Base-by-base conservation (phyloP, 1,140 invertebrate species). In the Drosophila funebris region DNA sequence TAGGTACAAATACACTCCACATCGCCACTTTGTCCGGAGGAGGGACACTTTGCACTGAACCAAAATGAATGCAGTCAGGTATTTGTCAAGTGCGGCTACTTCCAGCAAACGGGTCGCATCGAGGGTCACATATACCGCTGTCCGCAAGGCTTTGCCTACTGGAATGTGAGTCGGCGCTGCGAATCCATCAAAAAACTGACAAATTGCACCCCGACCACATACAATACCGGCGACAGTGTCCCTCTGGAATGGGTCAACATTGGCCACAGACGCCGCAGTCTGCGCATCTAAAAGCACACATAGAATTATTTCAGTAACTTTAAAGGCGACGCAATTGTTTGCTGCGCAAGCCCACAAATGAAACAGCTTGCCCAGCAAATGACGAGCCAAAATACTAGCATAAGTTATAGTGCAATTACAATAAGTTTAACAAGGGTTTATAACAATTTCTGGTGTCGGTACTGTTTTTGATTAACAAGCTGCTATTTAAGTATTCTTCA, bases 71-170 rank as follows among this genome's bases (percentile, higher is more conserved):
- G 95, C 90, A 96, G 95, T 62, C 93, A 94, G 46, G 93, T 93
- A 1, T 97, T 97, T 89, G 93, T 96, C 50, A 97, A 96, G 91
- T 97, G 96, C 88, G 92, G 92, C 68, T 93, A 92, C 80, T 91
- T 92, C 5, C 78, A 84, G 58, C 90, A 93, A 41, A 91, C 82
- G 0, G 89, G 92, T 41, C 93, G 89, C 53, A 91, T 97, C 69
- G 93, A 95, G 83, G 96, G 95, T 6, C 94, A 94, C 62, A 91
- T 97, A 6, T 95, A 95, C 89, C 95, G 95, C 81, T 97, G 96
- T 92, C 96, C 96, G 0, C 91, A 94, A 87, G 94, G 94, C 6
- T 96, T 95, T 76, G 93, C 94, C 0, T 97, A 95, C 80, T 97
- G 96, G 95, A 94, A 95, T 33, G 93, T 95, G 1, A 96, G 96